Conservation (phyloP, 23 tunicate species). For the Ascidia mentula region DNA sequence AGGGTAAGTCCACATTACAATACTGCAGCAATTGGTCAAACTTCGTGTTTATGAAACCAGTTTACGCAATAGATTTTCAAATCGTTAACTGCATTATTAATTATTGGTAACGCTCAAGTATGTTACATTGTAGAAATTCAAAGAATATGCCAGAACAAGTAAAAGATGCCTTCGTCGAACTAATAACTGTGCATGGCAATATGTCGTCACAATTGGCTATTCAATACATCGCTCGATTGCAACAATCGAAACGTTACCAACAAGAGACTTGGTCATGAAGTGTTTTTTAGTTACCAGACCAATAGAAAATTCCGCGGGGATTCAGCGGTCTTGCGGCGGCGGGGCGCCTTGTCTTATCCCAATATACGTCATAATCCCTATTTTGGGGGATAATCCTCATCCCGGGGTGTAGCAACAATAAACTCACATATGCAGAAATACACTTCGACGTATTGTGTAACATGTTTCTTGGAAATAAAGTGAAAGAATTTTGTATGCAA, state of each 20-base stretch:
- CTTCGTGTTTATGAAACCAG: not conserved
- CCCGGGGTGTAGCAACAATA: constrained; percentile 16
- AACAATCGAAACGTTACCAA: constrained; percentile 67
- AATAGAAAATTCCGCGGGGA: too few species aligned
- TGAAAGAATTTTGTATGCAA: too few species aligned
- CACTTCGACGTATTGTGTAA: too few species aligned
- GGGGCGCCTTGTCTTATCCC: constrained; percentile 21
- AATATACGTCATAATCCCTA: not conserved
- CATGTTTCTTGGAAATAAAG: too few species aligned
- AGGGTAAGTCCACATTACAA: constrained; percentile 51
- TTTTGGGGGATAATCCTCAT: constrained; percentile 26
- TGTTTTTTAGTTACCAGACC: not conserved
- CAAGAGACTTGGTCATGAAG: constrained; percentile 92
- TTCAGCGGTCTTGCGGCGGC: not conserved
- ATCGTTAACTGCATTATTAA: not conserved
- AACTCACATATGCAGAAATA: too few species aligned
- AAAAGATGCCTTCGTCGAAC: constrained; percentile 64
- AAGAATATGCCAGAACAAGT: constrained; percentile 95
- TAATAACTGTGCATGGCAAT: constrained; percentile 54
- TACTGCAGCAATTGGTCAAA: too few species aligned
- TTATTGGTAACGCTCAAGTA: not conserved
- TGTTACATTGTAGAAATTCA: constrained; percentile 56
- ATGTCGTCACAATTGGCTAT: constrained; percentile 63
- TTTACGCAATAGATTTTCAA: not conserved
- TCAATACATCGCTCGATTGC: constrained; percentile 44